Base-by-base conservation (phyloP, 2,888 invertebrate genomes). In the Drosophila robusta region DNA sequence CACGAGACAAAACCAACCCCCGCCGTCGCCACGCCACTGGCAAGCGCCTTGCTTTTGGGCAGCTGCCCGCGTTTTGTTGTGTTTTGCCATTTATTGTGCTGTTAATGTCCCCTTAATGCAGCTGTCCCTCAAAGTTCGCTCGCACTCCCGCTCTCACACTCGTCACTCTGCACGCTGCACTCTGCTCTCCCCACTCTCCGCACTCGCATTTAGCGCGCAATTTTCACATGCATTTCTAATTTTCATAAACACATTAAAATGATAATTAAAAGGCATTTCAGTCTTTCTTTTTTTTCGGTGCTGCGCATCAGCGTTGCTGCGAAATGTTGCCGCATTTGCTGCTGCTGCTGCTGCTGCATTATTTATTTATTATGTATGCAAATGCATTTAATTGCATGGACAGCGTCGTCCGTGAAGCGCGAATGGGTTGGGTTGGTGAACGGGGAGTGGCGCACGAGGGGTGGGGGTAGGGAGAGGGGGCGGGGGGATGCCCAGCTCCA, bases 201-300 rank as follows among this genome's bases (percentile, higher is more conserved):
- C 56, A 26, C 7, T 22, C 44, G 11, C 49, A 70, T 88, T 86
- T 88, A 75, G 78, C 66, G 41, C 64, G 67, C 75, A 80, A 87
- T 83, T 87, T 84, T 80, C 81, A 66, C 82, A 70, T 78, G 75
- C 81, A 87, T 78, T 88, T 81, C 79, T 78, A 89, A 85, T 87
- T 87, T 82, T 82, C 80, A 89, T 82, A 87, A 90, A 90, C 89
- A 87, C 89, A 90, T 88, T 84, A 89, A 88, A 87, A 90, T 82
- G 75, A 90, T 88, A 88, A 90, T 90, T 88, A 89, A 88, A 90
- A 83, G 77, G 70, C 69, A 83, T 70, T 75, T 56, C 51, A 39
- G 57, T 38, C 44, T 79, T 71, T 47, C 57, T 29, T 63, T 54
- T 58, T 51, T 56, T 70, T 29, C n/a, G 61, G 46, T 47, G 34